Conservation (phyloP, 2,113 vertebrate genomes). For the Rhea americana region DNA sequence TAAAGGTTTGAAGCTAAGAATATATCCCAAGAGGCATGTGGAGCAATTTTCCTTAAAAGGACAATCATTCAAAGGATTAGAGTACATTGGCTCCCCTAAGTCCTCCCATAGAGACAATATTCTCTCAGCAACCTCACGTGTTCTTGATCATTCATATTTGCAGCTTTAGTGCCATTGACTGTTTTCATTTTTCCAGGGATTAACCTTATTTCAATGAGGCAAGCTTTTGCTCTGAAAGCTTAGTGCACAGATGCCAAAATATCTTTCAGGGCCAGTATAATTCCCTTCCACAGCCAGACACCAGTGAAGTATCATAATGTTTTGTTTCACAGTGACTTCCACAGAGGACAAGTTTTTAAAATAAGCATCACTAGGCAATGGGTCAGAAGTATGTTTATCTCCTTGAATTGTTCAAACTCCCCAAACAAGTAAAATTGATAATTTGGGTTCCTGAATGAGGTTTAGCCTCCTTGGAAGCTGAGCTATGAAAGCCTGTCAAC, state of each 20-base stretch:
- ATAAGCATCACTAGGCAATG: constrained; percentile 41
- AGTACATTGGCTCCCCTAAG: neutral
- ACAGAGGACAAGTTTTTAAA: neutral
- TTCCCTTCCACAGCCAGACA: neutral
- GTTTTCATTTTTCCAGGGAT: constrained; percentile 20
- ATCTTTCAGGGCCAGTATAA: neutral
- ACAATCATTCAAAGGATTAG: constrained; percentile 34
- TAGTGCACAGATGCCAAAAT: constrained; percentile 23
- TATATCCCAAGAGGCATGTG: neutral
- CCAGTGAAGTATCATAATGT: neutral
- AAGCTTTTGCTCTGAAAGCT: constrained; percentile 9
- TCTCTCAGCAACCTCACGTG: constrained; percentile 18
- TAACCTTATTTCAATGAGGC: constrained; percentile 33
- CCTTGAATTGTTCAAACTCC: constrained; percentile 26
- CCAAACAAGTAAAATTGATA: constrained; percentile 43
- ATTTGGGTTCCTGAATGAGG: constrained; percentile 45
- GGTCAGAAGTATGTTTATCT: constrained; percentile 43
- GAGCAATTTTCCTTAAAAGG: constrained; percentile 31
- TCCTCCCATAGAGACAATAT: neutral
- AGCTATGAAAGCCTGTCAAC: neutral
- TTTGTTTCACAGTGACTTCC: constrained; percentile 25
- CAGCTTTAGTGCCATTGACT: constrained; percentile 46
- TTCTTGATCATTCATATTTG: constrained; percentile 42
- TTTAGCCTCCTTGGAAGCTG: constrained; percentile 21
- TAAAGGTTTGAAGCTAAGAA: neutral